Percentiles rank a stretch among this genome's conserved stretches.
These are phyloP conservation scores for Halichondria panicea DNA, from an alignment of 37 sponge, comb jelly and placozoan species.

Conservation along the genomic window DNA sequence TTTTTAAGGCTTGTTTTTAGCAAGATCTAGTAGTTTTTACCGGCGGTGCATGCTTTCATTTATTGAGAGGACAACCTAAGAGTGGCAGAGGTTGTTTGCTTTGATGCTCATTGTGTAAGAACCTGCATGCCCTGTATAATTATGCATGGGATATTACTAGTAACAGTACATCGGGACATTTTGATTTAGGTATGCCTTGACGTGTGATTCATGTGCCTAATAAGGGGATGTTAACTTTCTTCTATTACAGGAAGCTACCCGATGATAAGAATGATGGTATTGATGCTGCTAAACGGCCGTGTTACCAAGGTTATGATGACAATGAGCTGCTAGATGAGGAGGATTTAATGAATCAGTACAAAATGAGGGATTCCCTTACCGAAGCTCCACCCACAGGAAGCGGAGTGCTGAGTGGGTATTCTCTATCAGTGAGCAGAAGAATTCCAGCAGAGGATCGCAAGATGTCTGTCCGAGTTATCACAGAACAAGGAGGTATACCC, in stretches of 20 bases:
- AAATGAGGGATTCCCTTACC: not conserved
- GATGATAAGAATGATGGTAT: not conserved
- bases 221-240: not conserved
- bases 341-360: constrained; percentile 4
- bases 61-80: too few relatives aligned
- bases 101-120: too few relatives aligned
- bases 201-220: too few relatives aligned
- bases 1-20: too few relatives aligned
- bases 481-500: constrained; percentile 35
- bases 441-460: constrained; percentile 11
- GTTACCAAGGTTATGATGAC: not conserved
- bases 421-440: constrained; percentile 13
- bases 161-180: too few relatives aligned
- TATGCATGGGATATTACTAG: too few relatives aligned
- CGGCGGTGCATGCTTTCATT: too few relatives aligned
- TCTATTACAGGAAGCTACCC: not conserved
- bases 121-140: too few relatives aligned
- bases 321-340: constrained; percentile 10
- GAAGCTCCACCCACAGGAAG: constrained; percentile 1
- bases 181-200: too few relatives aligned
- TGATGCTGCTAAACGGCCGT: not conserved
- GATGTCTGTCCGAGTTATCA: constrained; percentile 4
- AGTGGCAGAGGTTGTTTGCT: too few relatives aligned
- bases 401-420: constrained; percentile 31
- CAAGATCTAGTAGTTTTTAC: too few relatives aligned